A percentile compares a stretch with the other conserved stretches of the same genome.
Evolutionary conservation across 2,888 invertebrate genomes (phyloP).

Genomic region (Xanthorhoe spadicearia): DNA sequence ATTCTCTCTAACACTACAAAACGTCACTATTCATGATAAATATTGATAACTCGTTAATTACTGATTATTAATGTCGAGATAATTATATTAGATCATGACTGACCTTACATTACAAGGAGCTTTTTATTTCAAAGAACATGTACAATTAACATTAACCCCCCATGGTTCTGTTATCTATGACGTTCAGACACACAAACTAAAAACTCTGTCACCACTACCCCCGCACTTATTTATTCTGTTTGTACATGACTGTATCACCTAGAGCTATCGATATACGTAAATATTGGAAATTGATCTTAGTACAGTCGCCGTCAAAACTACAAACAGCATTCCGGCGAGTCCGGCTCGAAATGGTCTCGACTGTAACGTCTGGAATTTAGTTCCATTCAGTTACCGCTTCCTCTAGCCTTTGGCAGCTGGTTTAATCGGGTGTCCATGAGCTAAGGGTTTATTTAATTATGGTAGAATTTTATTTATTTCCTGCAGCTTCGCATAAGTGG

Average conservation of each 20-base stretch:
- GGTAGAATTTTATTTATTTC: neutral
- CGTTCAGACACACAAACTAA: neutral
- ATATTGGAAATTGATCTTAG: conserved; percentile 27
- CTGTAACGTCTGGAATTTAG: conserved; percentile 76
- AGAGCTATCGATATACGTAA: neutral
- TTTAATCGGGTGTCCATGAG: conserved; percentile 55
- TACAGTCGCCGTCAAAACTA: conserved; percentile 51
- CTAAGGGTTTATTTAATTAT: neutral
- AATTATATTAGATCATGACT: no score
- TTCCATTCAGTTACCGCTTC: conserved; percentile 82
- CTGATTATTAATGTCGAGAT: no score
- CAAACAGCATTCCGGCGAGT: conserved; percentile 67
- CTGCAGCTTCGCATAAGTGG: neutral
- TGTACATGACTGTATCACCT: neutral
- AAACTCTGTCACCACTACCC: neutral
- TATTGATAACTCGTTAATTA: no score
- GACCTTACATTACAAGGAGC: no score
- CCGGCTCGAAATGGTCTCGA: conserved; percentile 61
- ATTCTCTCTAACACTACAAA: no score
- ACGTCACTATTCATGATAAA: no score
- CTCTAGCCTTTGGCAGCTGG: conserved; percentile 81
- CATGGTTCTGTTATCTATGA: no score
- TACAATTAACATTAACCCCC: no score
- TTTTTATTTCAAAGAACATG: no score
- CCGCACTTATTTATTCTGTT: neutral